Evolutionary conservation across 1,140 invertebrate genomes (phyloP), one percentile per base, ranked within the genome.

Genomic region (Conopomorpha cramerella): DNA sequence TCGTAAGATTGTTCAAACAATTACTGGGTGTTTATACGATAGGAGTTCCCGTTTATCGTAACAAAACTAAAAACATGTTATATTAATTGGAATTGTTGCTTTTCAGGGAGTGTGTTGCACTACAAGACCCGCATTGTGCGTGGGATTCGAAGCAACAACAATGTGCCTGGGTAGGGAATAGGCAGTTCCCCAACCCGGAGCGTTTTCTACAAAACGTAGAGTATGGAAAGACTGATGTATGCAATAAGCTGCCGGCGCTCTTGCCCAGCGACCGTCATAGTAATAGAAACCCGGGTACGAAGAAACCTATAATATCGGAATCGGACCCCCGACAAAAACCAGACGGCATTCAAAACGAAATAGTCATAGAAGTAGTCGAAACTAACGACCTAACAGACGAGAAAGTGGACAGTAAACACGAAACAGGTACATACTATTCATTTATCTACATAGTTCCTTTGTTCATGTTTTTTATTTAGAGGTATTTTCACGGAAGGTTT

Each of bases 121-220:
- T 98, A 14, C 94, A 96, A 81, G 96, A 99, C 79, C 96, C 96
- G 0, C 95, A 98, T 70, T 99, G 97, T 80, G 95, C 93, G 7
- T 99, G 96, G 96, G 89, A 95, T 66, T 83, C 85, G 16, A 85
- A 86, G 34, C 82, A 85, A 41, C 80, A 84, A 48, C 80, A 84
- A 44, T 95, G 93, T 71, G 84, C 87, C 23, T 84, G 86, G 44
- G 83, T 89, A 13, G 80, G 80, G 41, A 85, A 80, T 25, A 82
- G 82, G 38, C 78, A 86, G 42, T 82, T 86, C 46, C 84, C 84
- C 42, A 85, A 82, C 55, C 82, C 84, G 3, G 85, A 83, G 37
- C 79, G 82, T 38, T 85, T 88, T 51, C 77, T 91, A 45, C 90
- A 92, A 70, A 89, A 88, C 62, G 81, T 92, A 45, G 79, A 81